Evolutionary conservation across 1,140 invertebrate genomes (phyloP), one percentile per base, ranked within the genome.

Genomic region (Drosophila teissieri): DNA sequence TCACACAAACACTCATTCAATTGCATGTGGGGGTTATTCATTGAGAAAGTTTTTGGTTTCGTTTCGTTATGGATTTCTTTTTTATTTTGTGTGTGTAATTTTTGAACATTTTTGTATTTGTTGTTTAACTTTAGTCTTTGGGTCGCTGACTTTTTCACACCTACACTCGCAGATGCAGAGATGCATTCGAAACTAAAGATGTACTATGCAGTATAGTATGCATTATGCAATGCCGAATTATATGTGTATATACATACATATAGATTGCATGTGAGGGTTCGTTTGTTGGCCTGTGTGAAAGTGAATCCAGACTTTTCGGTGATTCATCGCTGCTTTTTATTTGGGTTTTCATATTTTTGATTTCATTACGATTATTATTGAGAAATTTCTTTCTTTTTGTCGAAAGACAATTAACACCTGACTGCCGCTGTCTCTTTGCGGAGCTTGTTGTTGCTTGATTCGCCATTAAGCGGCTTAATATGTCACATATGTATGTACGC

Each of bases 381-480:
- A 34, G 39, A 81, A 73, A 62, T 78, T 69, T 77, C 60, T 73
- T 78, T 46, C 45, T 39, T 19, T 19, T 19, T 19, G 19, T 19
- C 27, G 31, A 68, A 57, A 52, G 46, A 67, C 63, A 85, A 82
- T 88, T 85, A 88, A 78, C 82, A 86, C 82, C 69, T 68, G 36
- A 31, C 34, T 55, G 27, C 19, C 44, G 56, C 51, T 75, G 46
- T 78, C 63, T 75, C 75, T 79, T 75, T 81, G 52, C 56, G 62
- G 63, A 72, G 44, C 37, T 24, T 36, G 31, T 46, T 74, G 57
- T 31, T 31, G 52, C 42, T 77, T 44, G 24, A 80, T 73, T 48
- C 70, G 54, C 81, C 65, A 65, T 72, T 79, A 82, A 88, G 75
- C 88, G 75, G 78, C 83, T 82, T 72, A 82, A 85, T 82, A 62